These are phyloP conservation scores for Pholis gunnellus DNA, from an alignment of 2,113 vertebrate species.

Conservation along the genomic window DNA sequence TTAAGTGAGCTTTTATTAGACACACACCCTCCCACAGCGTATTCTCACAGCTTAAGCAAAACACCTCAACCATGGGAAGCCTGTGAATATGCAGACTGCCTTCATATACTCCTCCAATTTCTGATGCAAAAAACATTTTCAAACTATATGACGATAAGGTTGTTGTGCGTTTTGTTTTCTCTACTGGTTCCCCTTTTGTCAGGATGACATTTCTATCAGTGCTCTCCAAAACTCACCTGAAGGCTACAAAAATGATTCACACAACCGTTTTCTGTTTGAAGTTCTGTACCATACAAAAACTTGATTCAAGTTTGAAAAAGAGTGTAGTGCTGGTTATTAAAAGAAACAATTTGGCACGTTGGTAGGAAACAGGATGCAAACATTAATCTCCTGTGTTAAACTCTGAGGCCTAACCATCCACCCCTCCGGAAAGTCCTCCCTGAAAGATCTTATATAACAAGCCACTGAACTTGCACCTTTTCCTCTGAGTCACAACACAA, in stretches of 20 bases:
- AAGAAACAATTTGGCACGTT: neutral
- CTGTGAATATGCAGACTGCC: neutral
- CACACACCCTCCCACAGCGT: neutral
- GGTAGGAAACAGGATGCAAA: neutral
- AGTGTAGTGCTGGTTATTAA: neutral
- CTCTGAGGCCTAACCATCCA: neutral
- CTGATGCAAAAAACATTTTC: neutral
- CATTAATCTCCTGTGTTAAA: neutral
- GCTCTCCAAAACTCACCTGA: neutral
- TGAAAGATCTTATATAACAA: neutral
- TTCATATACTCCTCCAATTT: neutral
- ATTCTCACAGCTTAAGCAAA: too few species aligned
- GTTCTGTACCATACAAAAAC: neutral
- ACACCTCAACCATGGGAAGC: neutral
- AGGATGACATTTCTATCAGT: neutral
- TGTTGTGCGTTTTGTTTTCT: neutral
- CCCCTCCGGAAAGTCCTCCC: neutral
- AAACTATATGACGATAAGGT: neutral
- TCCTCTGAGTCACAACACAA: neutral
- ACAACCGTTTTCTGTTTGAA: neutral
- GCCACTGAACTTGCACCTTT: neutral
- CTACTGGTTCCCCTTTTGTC: neutral
- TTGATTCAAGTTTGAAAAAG: too few species aligned
- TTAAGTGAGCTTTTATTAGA: conserved; percentile 7
- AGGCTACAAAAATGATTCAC: neutral